phyloP scores from a whole-genome alignment of 2,113 vertebrate species.

The Pelodiscus sinensis region DNA sequence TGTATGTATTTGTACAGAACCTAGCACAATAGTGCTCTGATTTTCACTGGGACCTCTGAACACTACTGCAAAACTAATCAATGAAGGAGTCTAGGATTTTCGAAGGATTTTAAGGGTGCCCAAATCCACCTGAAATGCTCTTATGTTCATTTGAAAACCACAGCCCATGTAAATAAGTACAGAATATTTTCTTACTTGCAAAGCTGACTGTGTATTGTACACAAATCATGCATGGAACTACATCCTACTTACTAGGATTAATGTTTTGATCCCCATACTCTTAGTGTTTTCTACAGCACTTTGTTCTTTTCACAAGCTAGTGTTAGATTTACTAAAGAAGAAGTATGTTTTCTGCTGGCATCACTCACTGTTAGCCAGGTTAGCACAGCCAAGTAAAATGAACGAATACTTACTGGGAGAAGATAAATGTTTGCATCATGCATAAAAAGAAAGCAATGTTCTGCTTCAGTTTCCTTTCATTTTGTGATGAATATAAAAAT shows the following conservation, averaged over 20 bases:
- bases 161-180: background rate
- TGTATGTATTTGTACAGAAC: background rate
- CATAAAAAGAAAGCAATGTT: background rate
- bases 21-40: background rate
- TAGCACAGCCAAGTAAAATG: background rate
- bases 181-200: background rate
- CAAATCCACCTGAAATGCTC: background rate
- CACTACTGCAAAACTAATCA: background rate
- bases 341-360: background rate
- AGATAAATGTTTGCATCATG: background rate
- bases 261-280: background rate
- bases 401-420: background rate
- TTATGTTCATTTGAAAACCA: background rate
- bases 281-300: background rate
- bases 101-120: background rate
- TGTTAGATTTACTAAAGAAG: slow-evolving; percentile 5
- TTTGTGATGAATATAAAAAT: background rate
- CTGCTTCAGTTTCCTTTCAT: background rate
- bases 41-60: background rate
- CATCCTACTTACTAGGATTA: background rate
- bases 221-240: background rate
- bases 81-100: background rate
- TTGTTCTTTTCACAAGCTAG: background rate
- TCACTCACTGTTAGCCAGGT: background rate
- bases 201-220: background rate